Conservation (phyloP, 2,888 invertebrate genomes). For the Cenopis cana region DNA sequence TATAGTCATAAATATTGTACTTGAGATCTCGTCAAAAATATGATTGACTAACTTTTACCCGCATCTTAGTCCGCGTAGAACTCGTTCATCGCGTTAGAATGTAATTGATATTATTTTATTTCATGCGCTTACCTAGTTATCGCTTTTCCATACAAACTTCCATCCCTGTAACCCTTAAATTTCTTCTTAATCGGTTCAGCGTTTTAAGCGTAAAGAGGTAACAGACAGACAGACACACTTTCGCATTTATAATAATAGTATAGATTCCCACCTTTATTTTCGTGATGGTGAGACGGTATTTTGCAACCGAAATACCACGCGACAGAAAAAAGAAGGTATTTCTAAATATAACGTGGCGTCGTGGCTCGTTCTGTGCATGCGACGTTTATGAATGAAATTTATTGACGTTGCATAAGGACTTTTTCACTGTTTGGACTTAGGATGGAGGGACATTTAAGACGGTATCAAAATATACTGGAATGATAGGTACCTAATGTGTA, state of each 20-base stretch:
- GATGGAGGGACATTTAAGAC: background rate
- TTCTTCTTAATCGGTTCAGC: too few relatives aligned
- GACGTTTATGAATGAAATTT: conserved; percentile 65
- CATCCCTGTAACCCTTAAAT: too few relatives aligned
- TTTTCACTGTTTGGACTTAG: conserved; percentile 31
- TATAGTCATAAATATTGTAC: background rate
- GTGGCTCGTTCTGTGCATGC: conserved; percentile 54
- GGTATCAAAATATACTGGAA: background rate
- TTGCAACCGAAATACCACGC: conserved; percentile 71
- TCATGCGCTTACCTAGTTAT: too few relatives aligned
- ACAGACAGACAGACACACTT: too few relatives aligned
- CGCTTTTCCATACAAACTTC: too few relatives aligned
- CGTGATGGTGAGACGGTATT: conserved; percentile 60
- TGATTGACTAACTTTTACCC: too few relatives aligned
- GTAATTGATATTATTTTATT: too few relatives aligned
- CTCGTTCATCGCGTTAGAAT: too few relatives aligned
- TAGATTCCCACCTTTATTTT: conserved; percentile 46
- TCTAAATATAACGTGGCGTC: conserved; percentile 67
- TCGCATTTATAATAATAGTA: too few relatives aligned
- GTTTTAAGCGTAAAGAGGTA: too few relatives aligned
- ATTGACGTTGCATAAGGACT: conserved; percentile 48
- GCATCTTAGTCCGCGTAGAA: too few relatives aligned
- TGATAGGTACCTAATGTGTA: background rate
- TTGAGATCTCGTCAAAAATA: conserved; percentile 24
- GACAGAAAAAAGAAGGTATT: conserved; percentile 65